These are phyloP conservation scores for Acropora tenuis DNA, from an alignment of 64 coral and sea anemone genomes.

Conservation along the genomic window DNA sequence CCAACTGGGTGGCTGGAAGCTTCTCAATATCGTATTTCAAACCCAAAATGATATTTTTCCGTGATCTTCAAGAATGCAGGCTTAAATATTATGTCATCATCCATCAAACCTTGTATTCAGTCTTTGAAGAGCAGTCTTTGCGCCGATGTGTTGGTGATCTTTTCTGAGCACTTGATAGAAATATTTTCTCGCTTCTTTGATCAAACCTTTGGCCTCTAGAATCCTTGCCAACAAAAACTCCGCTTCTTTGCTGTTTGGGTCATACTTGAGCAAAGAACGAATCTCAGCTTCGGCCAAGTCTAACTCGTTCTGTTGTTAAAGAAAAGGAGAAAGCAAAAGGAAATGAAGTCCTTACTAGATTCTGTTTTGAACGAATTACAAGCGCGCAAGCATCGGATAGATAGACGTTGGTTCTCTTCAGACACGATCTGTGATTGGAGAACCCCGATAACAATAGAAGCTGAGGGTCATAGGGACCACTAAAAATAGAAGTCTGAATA, in stretches of 20 bases:
- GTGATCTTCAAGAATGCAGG: too few relatives aligned
- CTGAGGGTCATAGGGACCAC: too few relatives aligned
- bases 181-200: constrained; percentile 34
- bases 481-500: too few relatives aligned
- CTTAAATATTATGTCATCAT: too few relatives aligned
- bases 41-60: too few relatives aligned
- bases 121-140: constrained; percentile 48
- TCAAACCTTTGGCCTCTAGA: constrained; percentile 53
- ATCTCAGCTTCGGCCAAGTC: constrained; percentile 67
- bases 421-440: too few relatives aligned
- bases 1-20: too few relatives aligned
- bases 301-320: constrained; percentile 47
- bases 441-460: too few relatives aligned
- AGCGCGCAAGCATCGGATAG: not conserved
- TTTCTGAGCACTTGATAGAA: constrained; percentile 58
- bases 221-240: constrained; percentile 70
- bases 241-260: constrained; percentile 38
- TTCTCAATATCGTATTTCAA: too few relatives aligned
- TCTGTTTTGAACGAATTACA: not conserved
- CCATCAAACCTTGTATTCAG: not conserved
- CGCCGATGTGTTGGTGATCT: constrained; percentile 49
- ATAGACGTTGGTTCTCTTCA: not conserved
- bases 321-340: not conserved
- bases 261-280: constrained; percentile 47
- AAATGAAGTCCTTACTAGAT: not conserved